Base-by-base conservation (phyloP, 2,888 invertebrate species). In the Leptopterna dolabrata region DNA sequence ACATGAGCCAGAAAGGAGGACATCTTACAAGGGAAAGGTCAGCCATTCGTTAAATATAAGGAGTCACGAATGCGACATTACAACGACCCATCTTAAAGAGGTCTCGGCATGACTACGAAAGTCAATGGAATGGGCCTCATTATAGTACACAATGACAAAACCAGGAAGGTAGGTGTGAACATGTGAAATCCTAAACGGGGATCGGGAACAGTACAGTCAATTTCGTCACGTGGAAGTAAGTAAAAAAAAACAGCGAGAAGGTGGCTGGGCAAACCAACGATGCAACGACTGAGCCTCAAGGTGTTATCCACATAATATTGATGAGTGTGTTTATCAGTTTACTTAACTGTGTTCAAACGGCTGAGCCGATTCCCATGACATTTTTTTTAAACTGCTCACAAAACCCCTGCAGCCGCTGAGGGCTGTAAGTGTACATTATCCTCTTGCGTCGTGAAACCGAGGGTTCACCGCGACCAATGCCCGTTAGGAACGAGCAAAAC, bases 1-100 rank as follows among this genome's bases (percentile, higher is more conserved):
- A 45, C 73, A 41, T 70, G 36, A 71, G 83, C 36, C 63, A 63
- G 55, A 85, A 85, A 73, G 29, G 85, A 85, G 85, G 85, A 85
- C 76, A 73, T 45, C 63, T 85, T 30, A 71, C 71, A 47, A 36
- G 85, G 85, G 30, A 85, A 85, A 85, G 85, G 85, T 85, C 85
- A 85, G 41, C 71, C 85, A 85, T 85, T 85, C 73, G 85, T 85
- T 85, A 85, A 85, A 85, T 85, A 85, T 85, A 85, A 76, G 29
- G 85, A 85, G 85, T 85, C 85, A 85, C 85, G 85, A 85, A 73
- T 85, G 85, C 85, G 85, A 85, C 85, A 85, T 85, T 85, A 85
- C 85, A 85, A 47, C 83, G 83, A 70, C 63, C 85, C 85, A 45
- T 85, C 85, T 85, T 85, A 41, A 76, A 85, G 85, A 83, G 73